Evolutionary conservation across 2,797 vertebrate species (phyloP).

Genomic region (Anguilla pacifica): DNA sequence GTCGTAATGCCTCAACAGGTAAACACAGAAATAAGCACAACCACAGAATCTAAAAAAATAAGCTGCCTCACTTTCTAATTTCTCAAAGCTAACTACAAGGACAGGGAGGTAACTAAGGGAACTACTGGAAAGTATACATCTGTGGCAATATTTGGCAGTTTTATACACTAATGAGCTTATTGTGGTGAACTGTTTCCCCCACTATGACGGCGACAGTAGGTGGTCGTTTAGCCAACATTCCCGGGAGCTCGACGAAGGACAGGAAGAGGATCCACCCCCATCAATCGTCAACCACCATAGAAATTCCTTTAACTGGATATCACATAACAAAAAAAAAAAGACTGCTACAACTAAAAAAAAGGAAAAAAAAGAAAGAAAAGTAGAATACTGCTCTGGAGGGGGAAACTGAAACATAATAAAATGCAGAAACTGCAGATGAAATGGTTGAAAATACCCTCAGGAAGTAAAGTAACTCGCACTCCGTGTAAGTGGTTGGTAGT

Average conservation of each 20-base stretch:
- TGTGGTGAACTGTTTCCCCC: not conserved
- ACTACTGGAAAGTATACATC: not conserved
- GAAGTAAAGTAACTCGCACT: not conserved
- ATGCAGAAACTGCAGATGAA: not conserved
- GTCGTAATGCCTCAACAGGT: not conserved
- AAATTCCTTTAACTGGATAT: not conserved
- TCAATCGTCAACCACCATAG: conserved; percentile 35
- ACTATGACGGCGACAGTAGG: not conserved
- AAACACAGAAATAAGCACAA: not conserved
- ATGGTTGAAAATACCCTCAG: not conserved
- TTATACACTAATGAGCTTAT: conserved; percentile 15
- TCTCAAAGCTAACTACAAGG: not conserved
- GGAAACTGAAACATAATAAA: conserved; percentile 3
- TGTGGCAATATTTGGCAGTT: conserved; percentile 10
- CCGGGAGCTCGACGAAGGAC: not conserved
- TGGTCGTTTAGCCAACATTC: not conserved
- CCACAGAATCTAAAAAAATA: not conserved
- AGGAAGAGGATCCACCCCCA: conserved; percentile 21
- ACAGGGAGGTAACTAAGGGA: not conserved
- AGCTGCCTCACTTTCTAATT: not conserved
- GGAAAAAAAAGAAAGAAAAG: not conserved
- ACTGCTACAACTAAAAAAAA: not conserved
- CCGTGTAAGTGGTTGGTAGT: not conserved
- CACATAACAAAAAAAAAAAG: not conserved
- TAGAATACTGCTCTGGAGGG: conserved; percentile 6